Evolutionary conservation across 2,797 vertebrate species (phyloP).

Genomic region (Leptodactylus fallax): DNA sequence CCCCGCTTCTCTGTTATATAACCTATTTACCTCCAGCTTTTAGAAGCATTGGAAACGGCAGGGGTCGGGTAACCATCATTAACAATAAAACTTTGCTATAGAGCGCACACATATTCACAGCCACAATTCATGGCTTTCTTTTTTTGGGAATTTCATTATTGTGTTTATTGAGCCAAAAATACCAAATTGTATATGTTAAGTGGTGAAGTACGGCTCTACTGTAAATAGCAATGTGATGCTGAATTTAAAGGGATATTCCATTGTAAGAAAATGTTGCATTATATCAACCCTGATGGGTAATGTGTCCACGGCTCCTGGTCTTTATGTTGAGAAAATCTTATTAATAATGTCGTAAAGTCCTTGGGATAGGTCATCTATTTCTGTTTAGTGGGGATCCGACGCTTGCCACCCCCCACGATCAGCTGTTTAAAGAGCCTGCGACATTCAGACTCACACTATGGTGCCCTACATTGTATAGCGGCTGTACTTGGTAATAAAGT

Average conservation of each 20-base stretch:
- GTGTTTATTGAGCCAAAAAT: slow-evolving; percentile 10
- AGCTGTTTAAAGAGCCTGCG: no score
- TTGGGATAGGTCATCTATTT: no score
- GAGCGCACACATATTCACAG: slow-evolving; percentile 18
- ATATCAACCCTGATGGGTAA: no score
- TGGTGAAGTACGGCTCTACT: background rate
- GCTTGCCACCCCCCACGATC: no score
- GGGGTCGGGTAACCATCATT: slow-evolving; percentile 33
- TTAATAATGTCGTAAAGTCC: no score
- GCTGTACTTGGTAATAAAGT: no score
- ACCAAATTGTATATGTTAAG: slow-evolving; percentile 11
- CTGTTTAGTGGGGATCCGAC: no score
- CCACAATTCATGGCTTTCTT: background rate
- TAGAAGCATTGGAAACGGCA: slow-evolving; percentile 21
- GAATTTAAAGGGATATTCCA: background rate
- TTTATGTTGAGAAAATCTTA: no score
- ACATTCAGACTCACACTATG: no score
- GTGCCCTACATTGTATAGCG: no score
- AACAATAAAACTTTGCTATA: slow-evolving; percentile 16
- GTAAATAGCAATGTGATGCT: background rate
- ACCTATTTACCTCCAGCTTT: slow-evolving; percentile 42
- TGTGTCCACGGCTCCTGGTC: no score
- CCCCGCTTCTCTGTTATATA: slow-evolving; percentile 38
- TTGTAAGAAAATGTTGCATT: background rate
- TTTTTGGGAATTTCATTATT: background rate